phyloP scores from a whole-genome alignment of 2,888 invertebrate genomes.

The Ichneumon xanthorius region DNA sequence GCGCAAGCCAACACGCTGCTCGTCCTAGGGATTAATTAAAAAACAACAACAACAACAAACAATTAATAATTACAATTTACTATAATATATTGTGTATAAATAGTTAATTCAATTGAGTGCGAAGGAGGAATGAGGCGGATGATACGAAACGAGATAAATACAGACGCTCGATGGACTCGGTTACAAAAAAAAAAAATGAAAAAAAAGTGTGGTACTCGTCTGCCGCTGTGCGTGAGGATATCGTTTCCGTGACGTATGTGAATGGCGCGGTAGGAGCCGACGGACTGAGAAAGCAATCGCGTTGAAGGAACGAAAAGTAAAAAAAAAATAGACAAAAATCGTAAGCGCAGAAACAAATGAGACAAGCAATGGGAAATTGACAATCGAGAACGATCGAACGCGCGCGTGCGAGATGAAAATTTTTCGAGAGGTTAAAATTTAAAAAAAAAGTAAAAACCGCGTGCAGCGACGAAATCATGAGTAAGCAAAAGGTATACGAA shows the following conservation, averaged over 20 bases:
- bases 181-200: constrained; percentile 16
- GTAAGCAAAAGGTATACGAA: constrained; percentile 63
- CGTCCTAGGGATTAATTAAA: constrained; percentile 67
- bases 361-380: constrained; percentile 60
- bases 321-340: constrained; percentile 21
- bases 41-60: constrained; percentile 54
- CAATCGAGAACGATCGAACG: constrained; percentile 43
- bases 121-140: constrained; percentile 70
- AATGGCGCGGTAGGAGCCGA: constrained; percentile 60
- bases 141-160: constrained; percentile 64
- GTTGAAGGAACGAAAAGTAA: constrained; percentile 5
- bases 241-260: constrained; percentile 38
- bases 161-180: constrained; percentile 61
- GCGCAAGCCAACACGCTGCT: constrained; percentile 62
- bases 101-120: constrained; percentile 83
- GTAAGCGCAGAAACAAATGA: constrained; percentile 47
- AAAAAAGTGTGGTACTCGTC: constrained; percentile 37
- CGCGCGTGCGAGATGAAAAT: constrained; percentile 36
- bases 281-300: constrained; percentile 61
- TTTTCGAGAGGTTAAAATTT: constrained; percentile 1
- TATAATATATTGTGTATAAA: constrained; percentile 85
- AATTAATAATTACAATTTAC: constrained; percentile 83
- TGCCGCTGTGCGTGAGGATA: constrained; percentile 40
- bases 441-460: constrained; percentile 8
- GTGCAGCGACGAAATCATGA: constrained; percentile 38